A percentile compares a stretch with the other conserved stretches of the same genome.
Conservation (phyloP, 2,113 vertebrate genomes). For the Vimba vimba region DNA sequence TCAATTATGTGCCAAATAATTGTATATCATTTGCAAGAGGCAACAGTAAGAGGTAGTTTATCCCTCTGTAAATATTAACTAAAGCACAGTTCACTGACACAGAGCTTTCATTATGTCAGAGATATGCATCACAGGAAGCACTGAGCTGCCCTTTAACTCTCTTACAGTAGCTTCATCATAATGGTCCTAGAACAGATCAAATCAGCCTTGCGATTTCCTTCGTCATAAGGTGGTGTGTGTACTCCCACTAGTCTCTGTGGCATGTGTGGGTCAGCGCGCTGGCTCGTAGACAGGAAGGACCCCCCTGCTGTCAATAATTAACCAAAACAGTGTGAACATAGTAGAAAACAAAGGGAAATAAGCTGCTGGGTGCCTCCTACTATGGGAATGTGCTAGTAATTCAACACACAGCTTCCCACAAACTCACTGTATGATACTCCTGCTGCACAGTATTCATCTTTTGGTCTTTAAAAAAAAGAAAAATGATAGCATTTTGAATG, state of each 20-base stretch:
- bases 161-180: neutral
- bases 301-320: constrained; percentile 27
- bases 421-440: neutral
- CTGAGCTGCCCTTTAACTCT: neutral
- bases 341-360: neutral
- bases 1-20: neutral
- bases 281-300: neutral
- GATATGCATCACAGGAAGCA: neutral
- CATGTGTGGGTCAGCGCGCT: constrained; percentile 2
- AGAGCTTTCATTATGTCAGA: neutral
- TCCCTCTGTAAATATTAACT: constrained; percentile 12
- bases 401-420: neutral
- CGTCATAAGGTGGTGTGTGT: constrained; percentile 1
- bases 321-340: constrained; percentile 30
- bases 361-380: neutral
- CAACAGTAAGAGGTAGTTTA: neutral
- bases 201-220: neutral
- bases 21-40: neutral
- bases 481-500: neutral
- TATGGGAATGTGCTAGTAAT: neutral
- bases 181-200: neutral
- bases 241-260: neutral
- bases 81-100: neutral
- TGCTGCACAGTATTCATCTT: neutral
- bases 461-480: neutral